Evolutionary conservation across 1,140 invertebrate species (phyloP).

Genomic region (Lasioglossum baleicum): DNA sequence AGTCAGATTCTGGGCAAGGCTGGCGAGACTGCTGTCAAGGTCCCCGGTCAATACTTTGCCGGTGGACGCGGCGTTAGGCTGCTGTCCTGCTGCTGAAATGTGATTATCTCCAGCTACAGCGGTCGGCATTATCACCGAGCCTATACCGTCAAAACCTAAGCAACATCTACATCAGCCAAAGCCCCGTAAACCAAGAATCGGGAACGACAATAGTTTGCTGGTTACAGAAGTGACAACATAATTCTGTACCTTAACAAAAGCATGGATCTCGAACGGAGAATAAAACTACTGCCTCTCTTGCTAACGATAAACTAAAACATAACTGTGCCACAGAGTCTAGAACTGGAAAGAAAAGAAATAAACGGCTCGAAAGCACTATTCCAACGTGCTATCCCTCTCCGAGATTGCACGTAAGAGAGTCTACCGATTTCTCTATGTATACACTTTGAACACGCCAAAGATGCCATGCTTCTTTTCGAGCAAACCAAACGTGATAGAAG

Average conservation of each 20-base stretch:
- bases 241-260: neutral
- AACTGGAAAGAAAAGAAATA: neutral
- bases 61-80: slow-evolving; percentile 76
- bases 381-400: too few relatives aligned
- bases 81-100: slow-evolving; percentile 76
- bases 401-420: too few relatives aligned
- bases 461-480: slow-evolving; percentile 5
- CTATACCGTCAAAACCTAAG: slow-evolving; percentile 85
- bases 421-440: neutral
- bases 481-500: neutral
- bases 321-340: neutral
- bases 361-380: too few relatives aligned
- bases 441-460: neutral
- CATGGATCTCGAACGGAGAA: neutral
- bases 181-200: slow-evolving; percentile 38
- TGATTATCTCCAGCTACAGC: slow-evolving; percentile 62
- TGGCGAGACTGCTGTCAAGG: slow-evolving; percentile 94
- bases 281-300: neutral
- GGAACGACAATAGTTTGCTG: slow-evolving; percentile 1
- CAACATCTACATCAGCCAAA: slow-evolving; percentile 64
- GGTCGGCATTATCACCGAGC: slow-evolving; percentile 82
- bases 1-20: slow-evolving; percentile 93
- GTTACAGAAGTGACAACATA: slow-evolving; percentile 3
- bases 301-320: neutral
- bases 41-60: slow-evolving; percentile 93